Base-by-base conservation (phyloP, 2,888 invertebrate species). In the Lobophora halterata region DNA sequence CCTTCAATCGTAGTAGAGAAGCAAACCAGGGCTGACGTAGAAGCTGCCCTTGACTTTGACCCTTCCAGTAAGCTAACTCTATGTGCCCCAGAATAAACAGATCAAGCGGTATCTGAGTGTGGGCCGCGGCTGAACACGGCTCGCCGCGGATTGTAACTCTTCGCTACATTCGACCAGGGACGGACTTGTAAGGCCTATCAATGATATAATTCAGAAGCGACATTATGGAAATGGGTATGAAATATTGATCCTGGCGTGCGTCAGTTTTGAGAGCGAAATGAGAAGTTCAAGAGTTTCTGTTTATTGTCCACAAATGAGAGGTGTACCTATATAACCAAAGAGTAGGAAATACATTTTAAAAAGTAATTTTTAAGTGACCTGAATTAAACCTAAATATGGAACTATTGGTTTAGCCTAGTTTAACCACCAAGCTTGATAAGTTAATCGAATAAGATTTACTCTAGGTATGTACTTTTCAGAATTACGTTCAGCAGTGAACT, bases 51-150 rank as follows among this genome's bases (percentile, higher is more conserved):
- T 35, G 43, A 46, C 27, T 31, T 25, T 40, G 39, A 27, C 48
- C 21, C 41, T 47, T 55, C 55, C 43, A 51, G 51, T 30, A 28
- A 25, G 29, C 12, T 30, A 52, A 35, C 41, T 62, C 58, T 30
- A 45, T 61, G 72, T 61, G 46, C 47, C 64, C 65, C 64, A 60
- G 71, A 80, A 82, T 79, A 79, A 80, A 80, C 79, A 83, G 85
- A 82, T 81, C 82, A 82, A 64, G 64, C 68, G 59, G 70, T 80
- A 79, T 79, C 78, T 51, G 65, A 74, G 85, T 80, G 83, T 83
- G 82, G 85, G 85, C 73, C 67, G 81, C 64, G 61, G 64, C 51
- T 67, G 75, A 74, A 82, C 81, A 85, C 65, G 79, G 66, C 67
- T 61, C 72, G 60, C 62, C 73, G 67, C 70, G 63, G 71, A 72